Evolutionary conservation across 2,888 invertebrate species (phyloP), one percentile per base, ranked within the genome.

Genomic region (Octodonta nipae): DNA sequence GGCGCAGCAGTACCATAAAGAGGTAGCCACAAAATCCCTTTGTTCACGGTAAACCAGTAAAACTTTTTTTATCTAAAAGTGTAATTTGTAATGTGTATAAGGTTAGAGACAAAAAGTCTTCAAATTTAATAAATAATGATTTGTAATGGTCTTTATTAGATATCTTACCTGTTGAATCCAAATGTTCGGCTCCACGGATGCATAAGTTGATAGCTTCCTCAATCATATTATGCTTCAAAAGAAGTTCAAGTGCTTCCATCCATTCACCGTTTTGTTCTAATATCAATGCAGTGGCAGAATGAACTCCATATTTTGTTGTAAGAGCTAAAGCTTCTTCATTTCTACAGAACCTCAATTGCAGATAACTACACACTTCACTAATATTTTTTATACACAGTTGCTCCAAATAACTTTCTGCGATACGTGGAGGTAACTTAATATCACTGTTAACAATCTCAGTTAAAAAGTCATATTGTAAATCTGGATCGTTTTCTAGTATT

Each of bases 261-360:
- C 77, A 75, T 55, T 83, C 77, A 7, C 82, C 81, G 2, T 74
- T 68, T 54, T 77, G 73, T 56, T 86, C 86, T 40, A 84, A 63
- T 32, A 87, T 66, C 45, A 74, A 73, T 10, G 83, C 81, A 30
- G 75, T 74, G 1, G 79, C 77, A 40, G 74, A 71, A 32, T 72
- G 67, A 16, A 76, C 64, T 35, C 72, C 64, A 50, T 75, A 65
- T 42, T 68, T 66, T 40, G 69, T 65, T 26, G 78, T 75, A 37
- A 81, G 75, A 58, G 70, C 61, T 28, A 75, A 58, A 13, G 79
- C 75, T 44, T 70, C 65, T 36, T 78, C 75, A 28, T 75, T 61
- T 30, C 76, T 64, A 53, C 79, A 81, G 6, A 68, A 37, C 65
- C 68, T 45, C 30, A 63, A 55, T 37, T 44, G 42, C 6, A 52